Percentiles rank a stretch among this genome's conserved stretches.
phyloP scores from a whole-genome alignment of 1,140 invertebrate genomes.

The Heliconius hewitsoni region DNA sequence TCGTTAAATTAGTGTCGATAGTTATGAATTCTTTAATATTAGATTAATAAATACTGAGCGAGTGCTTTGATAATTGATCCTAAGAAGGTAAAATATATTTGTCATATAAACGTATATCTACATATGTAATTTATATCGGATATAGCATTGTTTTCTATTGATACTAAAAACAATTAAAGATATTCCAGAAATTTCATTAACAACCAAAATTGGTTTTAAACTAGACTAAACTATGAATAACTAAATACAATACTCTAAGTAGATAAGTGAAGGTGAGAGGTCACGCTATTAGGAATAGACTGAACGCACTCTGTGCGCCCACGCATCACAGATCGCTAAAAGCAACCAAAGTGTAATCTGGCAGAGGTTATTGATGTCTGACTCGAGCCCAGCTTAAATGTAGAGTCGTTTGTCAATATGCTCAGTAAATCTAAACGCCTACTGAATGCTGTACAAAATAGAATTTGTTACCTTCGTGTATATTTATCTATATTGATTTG shows the following conservation, averaged over 20 bases:
- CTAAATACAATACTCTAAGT: background rate
- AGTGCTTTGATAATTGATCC: too few species aligned
- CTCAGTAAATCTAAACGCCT: constrained; percentile 7
- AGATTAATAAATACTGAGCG: too few species aligned
- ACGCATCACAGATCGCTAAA: background rate
- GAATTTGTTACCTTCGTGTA: background rate
- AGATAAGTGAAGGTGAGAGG: background rate
- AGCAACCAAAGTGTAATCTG: constrained; percentile 6
- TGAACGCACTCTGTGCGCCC: background rate
- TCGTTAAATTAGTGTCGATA: background rate
- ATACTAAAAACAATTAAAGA: background rate
- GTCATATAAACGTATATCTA: too few species aligned
- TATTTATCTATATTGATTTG: background rate
- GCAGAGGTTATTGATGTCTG: background rate
- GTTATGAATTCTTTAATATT: background rate
- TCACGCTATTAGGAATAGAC: background rate
- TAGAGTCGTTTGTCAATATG: background rate
- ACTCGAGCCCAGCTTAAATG: constrained; percentile 3
- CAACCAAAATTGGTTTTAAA: background rate
- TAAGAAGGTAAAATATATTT: too few species aligned
- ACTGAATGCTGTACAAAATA: constrained; percentile 3
- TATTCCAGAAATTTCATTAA: background rate
- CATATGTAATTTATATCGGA: too few species aligned
- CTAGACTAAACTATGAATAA: background rate
- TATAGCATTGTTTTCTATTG: background rate